Base-by-base conservation (phyloP, 1,140 invertebrate species). In the Latrodectus geometricus region DNA sequence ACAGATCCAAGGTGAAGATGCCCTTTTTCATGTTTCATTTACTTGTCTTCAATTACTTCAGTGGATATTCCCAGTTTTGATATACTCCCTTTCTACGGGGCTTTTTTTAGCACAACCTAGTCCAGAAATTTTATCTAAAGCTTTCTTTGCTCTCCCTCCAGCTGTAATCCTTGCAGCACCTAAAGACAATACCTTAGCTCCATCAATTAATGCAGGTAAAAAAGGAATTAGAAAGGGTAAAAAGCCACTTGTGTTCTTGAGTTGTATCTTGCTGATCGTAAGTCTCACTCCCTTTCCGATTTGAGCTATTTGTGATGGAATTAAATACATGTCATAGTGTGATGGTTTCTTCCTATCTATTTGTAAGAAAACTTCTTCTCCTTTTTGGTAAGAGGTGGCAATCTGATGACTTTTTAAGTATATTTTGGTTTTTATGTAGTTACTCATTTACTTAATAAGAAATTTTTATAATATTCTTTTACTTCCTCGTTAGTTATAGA, bases 11-110 rank as follows among this genome's bases (percentile, higher is more conserved):
- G 21, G 74, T 74, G 48, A 68, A 75, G 3, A 52, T n/a, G 9
- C 69, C 54, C 80, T 48, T 56, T 73, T 74, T 4, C 70, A 52
- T 21, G 54, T 82, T 74, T 1, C 12, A 61, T 73, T 52, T 73
- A 61, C 0, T 82, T 82, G 11, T 82, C 5, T 82, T n/a, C 52
- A 61, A 82, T 82, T 12, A 56, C 20, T 72, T 82, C 20, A 8
- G 48, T 49, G 69, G 80, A 65, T 74, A 83, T 83, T 83, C 70
- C 70, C 80, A 65, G 50, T 61, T 73, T 73, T 82, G 70, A 74
- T 65, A 49, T 0, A 74, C 80, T 66, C 70, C 80, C 35, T 74
- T 83, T 61, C 80, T 70, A 49, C 5, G 9, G 1, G 0, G 3
- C 5, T 66, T 21, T 65, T 83, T 83, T 2, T 17, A 61, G 35